Percentiles rank a stretch among this genome's conserved stretches.
phyloP scores from a whole-genome alignment of 2,888 invertebrate genomes.

The Keiferia lycopersicella region DNA sequence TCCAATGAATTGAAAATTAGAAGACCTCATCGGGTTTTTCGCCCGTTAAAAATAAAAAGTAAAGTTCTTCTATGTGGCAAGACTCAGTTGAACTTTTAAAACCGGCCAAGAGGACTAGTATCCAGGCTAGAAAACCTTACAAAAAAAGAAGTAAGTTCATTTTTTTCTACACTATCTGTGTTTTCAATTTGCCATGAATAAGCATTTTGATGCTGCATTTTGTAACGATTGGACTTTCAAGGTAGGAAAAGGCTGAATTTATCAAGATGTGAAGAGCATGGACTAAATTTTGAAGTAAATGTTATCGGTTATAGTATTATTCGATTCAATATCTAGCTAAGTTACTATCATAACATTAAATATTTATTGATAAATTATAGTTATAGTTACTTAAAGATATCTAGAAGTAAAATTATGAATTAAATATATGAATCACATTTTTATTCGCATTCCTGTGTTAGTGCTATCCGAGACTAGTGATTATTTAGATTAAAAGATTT shows the following conservation, averaged over 20 bases:
- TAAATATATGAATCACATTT: not conserved
- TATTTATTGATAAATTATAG: slow-evolving; percentile 18
- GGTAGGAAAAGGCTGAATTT: slow-evolving; percentile 19
- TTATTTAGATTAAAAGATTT: not conserved
- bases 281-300: slow-evolving; percentile 25
- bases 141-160: not conserved
- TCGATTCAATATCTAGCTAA: slow-evolving; percentile 1
- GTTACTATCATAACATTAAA: not conserved
- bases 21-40: too few relatives aligned
- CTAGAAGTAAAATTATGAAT: not conserved
- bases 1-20: too few relatives aligned
- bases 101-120: too few relatives aligned
- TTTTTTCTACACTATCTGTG: not conserved
- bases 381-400: not conserved
- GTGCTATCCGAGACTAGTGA: slow-evolving; percentile 1
- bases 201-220: not conserved
- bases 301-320: slow-evolving; percentile 27
- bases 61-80: too few relatives aligned
- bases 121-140: too few relatives aligned
- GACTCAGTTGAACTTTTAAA: not conserved
- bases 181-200: not conserved
- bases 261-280: slow-evolving; percentile 1
- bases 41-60: too few relatives aligned
- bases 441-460: slow-evolving; percentile 14
- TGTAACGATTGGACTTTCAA: not conserved